These are phyloP conservation scores for Calliopsis andreniformis DNA, from an alignment of 1,140 invertebrate species.

Conservation along the genomic window DNA sequence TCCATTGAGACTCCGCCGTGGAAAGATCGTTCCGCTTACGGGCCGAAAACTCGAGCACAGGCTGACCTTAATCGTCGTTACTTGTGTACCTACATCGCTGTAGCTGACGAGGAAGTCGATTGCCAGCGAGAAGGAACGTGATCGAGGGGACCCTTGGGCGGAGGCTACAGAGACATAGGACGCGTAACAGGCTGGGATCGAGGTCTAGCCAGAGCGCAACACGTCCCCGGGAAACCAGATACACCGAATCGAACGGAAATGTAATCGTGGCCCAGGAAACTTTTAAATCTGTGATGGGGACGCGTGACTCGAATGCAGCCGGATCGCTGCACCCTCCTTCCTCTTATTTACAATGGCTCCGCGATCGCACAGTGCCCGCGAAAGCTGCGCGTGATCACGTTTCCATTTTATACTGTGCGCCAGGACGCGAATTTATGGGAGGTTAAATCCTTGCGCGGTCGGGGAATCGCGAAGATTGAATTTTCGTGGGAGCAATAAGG, in stretches of 20 bases:
- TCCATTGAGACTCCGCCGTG: conserved; percentile 26
- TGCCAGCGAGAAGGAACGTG: background rate
- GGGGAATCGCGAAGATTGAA: background rate
- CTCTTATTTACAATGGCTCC: conserved; percentile 5
- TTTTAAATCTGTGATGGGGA: conserved; percentile 37
- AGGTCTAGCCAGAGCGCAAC: no score
- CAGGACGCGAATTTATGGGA: background rate
- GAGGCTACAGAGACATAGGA: background rate
- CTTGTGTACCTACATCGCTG: background rate
- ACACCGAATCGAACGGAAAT: conserved; percentile 19
- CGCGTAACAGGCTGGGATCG: background rate
- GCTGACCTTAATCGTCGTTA: conserved; percentile 44
- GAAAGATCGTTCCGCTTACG: conserved; percentile 24
- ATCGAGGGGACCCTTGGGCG: background rate
- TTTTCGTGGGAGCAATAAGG: background rate
- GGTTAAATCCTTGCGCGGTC: background rate
- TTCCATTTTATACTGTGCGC: conserved; percentile 11
- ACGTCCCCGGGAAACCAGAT: background rate
- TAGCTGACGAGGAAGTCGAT: conserved; percentile 7
- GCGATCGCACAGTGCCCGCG: background rate
- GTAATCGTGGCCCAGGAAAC: conserved; percentile 17
- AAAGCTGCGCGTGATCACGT: conserved; percentile 17
- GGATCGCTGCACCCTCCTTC: background rate
- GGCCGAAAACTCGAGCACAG: background rate
- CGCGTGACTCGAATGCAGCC: conserved; percentile 25